Evolutionary conservation across 2,888 invertebrate genomes (phyloP).

Genomic region (Saturnia pavonia): DNA sequence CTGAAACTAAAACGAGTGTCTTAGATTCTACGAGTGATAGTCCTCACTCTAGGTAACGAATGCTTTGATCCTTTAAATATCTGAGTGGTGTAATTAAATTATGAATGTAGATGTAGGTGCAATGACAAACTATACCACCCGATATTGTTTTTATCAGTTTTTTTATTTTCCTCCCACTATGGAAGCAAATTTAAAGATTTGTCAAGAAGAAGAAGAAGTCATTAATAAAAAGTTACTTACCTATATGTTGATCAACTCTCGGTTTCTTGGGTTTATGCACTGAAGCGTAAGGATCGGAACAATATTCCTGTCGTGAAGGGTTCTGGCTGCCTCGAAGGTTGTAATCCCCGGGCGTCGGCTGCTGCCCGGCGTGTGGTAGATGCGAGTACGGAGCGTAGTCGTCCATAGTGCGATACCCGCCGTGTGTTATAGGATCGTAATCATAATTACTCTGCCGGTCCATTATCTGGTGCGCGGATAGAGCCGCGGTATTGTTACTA

Average conservation of each 20-base stretch:
- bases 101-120: too few relatives aligned
- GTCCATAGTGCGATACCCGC: conserved; percentile 90
- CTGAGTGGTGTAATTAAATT: too few relatives aligned
- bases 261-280: conserved; percentile 94
- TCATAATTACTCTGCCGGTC: conserved; percentile 87
- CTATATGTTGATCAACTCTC: conserved; percentile 92
- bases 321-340: conserved; percentile 88
- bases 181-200: too few relatives aligned
- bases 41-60: too few relatives aligned
- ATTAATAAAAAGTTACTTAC: conserved; percentile 72
- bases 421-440: conserved; percentile 89
- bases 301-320: conserved; percentile 93
- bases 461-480: conserved; percentile 74
- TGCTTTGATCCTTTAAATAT: too few relatives aligned
- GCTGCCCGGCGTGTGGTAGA: conserved; percentile 78
- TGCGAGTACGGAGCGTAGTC: conserved; percentile 94
- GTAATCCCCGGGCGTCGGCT: conserved; percentile 86
- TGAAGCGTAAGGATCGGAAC: conserved; percentile 93
- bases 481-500: conserved; percentile 85
- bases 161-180: too few relatives aligned
- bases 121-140: too few relatives aligned
- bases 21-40: too few relatives aligned
- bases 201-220: too few relatives aligned
- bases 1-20: too few relatives aligned
- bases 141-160: too few relatives aligned